Evolutionary conservation across 2,797 vertebrate species (phyloP), one percentile per base, ranked within the genome.

Genomic region (Morelia viridis): DNA sequence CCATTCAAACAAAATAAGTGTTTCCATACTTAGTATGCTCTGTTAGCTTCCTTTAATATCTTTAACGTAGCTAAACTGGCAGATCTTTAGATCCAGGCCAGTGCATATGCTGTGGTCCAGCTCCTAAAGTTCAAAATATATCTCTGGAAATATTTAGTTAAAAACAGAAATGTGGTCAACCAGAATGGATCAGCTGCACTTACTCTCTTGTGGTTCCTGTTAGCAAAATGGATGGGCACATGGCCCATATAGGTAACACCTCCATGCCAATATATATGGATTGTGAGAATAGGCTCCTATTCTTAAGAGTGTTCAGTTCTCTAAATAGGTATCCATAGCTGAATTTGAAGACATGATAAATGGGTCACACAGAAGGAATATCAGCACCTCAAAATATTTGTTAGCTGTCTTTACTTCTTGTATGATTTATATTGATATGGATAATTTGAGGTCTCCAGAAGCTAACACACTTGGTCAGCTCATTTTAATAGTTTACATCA

Each of bases 391-490:
- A 56, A 31, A 61, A 15, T 46, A 6, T 76, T 12, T 53, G 6
- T 90, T 76, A 19, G 17, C 22, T 50, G 57, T 19, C 53, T 53
- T 87, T 5, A 53, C 15, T 87, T 22, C 15, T 87, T 64, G 1
- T 64, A 26, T 35, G 56, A 19, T 56, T 3, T 50, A 24, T 60
- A 31, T 61, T 86, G 15, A 71, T 61, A n/a, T 24, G 11, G 56
- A 60, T 60, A 87, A 91, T 92, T n/a, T 46, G 19, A 93, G 68
- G 84, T 76, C 2, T 91, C 92, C 15, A 28, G 61, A 61, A 91
- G 92, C 28, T 10, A 83, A 64, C n/a, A 35, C 3, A 13, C 57
- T 76, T 71, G 50, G 19, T 19, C 86, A 88, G 92, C 57, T 95
- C 0, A 50, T 93, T 93, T 92, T 92, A 93, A 68, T 85, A 62